A percentile compares a stretch with the other conserved stretches of the same genome.
Conservation (phyloP, 2,888 invertebrate species). For the Drosophila flavopinicola region DNA sequence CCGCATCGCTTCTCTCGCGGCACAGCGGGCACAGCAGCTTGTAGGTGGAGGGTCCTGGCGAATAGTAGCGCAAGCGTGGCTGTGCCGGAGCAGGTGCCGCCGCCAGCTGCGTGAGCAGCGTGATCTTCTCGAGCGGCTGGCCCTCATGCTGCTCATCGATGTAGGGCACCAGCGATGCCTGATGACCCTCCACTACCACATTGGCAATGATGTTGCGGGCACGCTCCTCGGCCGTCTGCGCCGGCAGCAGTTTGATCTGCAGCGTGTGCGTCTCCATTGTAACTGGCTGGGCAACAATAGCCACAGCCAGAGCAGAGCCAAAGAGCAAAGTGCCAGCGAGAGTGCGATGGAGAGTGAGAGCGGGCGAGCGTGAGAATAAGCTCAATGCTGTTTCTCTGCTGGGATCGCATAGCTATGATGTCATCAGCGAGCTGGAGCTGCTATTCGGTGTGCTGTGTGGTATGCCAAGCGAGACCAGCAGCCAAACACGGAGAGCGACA, state of each 20-base stretch:
- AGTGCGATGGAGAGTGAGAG: constrained; percentile 1
- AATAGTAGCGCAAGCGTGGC: constrained; percentile 75
- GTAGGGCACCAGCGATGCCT: constrained; percentile 64
- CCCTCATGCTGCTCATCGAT: constrained; percentile 71
- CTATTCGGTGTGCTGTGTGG: constrained; percentile 23
- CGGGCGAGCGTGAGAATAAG: neutral
- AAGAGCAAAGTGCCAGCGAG: neutral
- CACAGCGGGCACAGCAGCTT: constrained; percentile 82
- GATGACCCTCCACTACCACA: constrained; percentile 71
- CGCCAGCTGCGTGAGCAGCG: constrained; percentile 39
- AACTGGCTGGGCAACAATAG: constrained; percentile 40
- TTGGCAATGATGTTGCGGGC: constrained; percentile 79
- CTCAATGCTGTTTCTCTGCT: constrained; percentile 15
- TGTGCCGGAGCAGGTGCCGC: constrained; percentile 8
- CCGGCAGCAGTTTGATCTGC: constrained; percentile 76
- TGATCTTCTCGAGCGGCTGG: constrained; percentile 42
- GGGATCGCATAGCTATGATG: constrained; percentile 47
- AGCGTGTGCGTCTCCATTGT: constrained; percentile 67
- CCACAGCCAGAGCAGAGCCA: constrained; percentile 6
- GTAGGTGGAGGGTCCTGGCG: constrained; percentile 82
- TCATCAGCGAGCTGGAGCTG: constrained; percentile 51
- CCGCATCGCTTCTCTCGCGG: constrained; percentile 76
- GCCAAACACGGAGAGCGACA: constrained; percentile 30
- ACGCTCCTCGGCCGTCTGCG: constrained; percentile 72
- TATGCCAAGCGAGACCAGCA: constrained; percentile 49